Evolutionary conservation across 2,888 invertebrate genomes (phyloP).

Genomic region (Chloroclystis v-ata): DNA sequence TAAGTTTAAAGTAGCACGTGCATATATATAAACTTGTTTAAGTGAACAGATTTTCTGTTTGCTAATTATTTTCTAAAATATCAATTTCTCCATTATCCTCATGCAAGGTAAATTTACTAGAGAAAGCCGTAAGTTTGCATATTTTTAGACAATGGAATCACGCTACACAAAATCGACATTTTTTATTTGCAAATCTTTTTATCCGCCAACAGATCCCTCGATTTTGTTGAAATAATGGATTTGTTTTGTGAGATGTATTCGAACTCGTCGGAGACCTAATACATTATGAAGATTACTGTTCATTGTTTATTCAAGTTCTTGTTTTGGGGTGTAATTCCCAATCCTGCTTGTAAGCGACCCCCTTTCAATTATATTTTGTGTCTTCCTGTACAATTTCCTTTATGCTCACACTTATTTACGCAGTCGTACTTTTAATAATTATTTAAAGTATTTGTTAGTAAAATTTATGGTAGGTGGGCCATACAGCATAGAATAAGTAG

Average conservation of each 20-base stretch:
- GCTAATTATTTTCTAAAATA: too few relatives aligned
- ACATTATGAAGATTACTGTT: slow-evolving; percentile 11
- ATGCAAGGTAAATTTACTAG: not conserved
- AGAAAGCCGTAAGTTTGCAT: slow-evolving; percentile 6
- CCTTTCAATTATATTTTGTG: not conserved
- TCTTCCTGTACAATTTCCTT: not conserved
- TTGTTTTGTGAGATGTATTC: slow-evolving; percentile 14
- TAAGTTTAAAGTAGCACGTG: too few relatives aligned
- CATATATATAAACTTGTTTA: too few relatives aligned
- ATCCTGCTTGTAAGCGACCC: slow-evolving; percentile 4
- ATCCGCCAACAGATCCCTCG: slow-evolving; percentile 20
- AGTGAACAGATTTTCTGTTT: too few relatives aligned
- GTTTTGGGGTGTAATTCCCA: slow-evolving; percentile 10
- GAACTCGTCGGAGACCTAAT: slow-evolving; percentile 12
- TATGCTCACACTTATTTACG: too few relatives aligned
- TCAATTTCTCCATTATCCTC: not conserved
- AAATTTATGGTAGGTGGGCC: too few relatives aligned
- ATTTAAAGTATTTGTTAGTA: too few relatives aligned
- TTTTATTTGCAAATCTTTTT: slow-evolving; percentile 28
- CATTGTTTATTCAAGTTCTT: slow-evolving; percentile 11
- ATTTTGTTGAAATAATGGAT: slow-evolving; percentile 22
- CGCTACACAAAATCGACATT: slow-evolving; percentile 21
- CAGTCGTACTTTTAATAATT: too few relatives aligned
- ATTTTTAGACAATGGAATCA: slow-evolving; percentile 22
- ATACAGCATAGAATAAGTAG: too few relatives aligned